phyloP scores from a whole-genome alignment of 2,888 invertebrate genomes.

The Trachelus tabidus region DNA sequence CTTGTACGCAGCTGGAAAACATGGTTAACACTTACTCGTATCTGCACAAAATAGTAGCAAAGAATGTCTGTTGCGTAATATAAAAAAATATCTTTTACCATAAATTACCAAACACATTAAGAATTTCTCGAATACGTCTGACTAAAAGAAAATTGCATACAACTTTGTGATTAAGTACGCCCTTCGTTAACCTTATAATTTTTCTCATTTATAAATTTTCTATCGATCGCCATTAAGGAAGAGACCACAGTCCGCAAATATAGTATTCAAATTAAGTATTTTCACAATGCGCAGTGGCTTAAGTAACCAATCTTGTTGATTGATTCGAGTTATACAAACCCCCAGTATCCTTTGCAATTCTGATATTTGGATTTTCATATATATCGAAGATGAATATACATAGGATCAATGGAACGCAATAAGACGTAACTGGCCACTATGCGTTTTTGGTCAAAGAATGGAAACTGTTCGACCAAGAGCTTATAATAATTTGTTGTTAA shows the following conservation, averaged over 20 bases:
- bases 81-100: too few relatives aligned
- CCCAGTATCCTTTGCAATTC: neutral
- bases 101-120: neutral
- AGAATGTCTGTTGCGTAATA: too few relatives aligned
- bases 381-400: neutral
- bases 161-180: neutral
- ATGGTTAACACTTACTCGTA: too few relatives aligned
- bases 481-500: neutral
- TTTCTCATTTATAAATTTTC: neutral
- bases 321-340: neutral
- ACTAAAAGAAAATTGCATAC: neutral
- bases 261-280: neutral
- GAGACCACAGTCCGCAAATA: neutral
- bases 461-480: neutral
- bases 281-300: neutral
- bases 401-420: neutral
- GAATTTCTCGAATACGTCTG: neutral
- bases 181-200: too few relatives aligned
- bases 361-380: neutral
- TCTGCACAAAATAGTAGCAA: too few relatives aligned
- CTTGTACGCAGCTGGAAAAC: neutral
- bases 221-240: neutral
- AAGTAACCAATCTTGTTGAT: neutral
- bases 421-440: neutral
- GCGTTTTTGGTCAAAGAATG: neutral